A percentile compares a stretch with the other conserved stretches of the same genome.
phyloP scores from a whole-genome alignment of 2,797 vertebrate genomes.

The Tympanoctomys barrerae region DNA sequence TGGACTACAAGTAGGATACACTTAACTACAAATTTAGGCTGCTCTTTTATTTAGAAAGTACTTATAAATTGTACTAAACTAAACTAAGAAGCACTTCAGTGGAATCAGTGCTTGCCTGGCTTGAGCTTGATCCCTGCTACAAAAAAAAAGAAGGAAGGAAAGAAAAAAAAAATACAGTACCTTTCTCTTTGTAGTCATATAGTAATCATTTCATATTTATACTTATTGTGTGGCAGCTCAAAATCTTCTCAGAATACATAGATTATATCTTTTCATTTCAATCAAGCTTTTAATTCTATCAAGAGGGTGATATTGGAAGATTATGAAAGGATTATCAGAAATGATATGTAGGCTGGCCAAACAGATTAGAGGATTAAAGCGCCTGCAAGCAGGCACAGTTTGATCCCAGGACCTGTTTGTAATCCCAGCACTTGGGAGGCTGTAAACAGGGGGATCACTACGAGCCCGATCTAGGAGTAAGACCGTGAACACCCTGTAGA shows the following conservation, averaged over 20 bases:
- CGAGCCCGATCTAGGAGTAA: too few relatives aligned
- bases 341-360: neutral
- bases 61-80: constrained; percentile 11
- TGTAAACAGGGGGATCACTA: too few relatives aligned
- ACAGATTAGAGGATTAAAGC: too few relatives aligned
- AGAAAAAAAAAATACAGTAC: neutral
- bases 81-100: neutral
- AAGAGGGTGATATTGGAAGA: neutral
- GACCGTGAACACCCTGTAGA: too few relatives aligned
- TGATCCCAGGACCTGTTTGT: too few relatives aligned
- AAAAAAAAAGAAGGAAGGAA: too few relatives aligned
- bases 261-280: neutral
- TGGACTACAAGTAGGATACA: neutral
- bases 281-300: neutral
- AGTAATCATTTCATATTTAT: neutral
- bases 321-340: constrained; percentile 55
- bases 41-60: constrained; percentile 39
- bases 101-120: too few relatives aligned
- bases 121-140: too few relatives aligned
- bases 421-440: too few relatives aligned
- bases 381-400: too few relatives aligned
- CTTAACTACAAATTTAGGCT: neutral
- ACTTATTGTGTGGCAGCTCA: neutral
- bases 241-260: constrained; percentile 14
- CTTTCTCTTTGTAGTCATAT: constrained; percentile 1